phyloP scores from a whole-genome alignment of 2,888 invertebrate species.

The Tachina grossa region DNA sequence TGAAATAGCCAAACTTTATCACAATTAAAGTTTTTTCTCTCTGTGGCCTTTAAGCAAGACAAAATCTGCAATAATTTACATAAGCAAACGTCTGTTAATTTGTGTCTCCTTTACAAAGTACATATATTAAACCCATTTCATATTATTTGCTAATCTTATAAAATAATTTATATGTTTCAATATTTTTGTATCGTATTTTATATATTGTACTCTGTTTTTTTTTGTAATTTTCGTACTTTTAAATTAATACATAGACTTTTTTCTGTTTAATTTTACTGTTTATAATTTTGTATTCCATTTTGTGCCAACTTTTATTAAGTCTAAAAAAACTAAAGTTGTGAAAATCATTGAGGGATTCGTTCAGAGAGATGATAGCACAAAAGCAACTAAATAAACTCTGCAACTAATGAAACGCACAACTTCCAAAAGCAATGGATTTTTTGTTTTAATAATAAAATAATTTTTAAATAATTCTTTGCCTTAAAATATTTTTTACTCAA shows the following conservation, averaged over 20 bases:
- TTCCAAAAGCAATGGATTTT: not conserved
- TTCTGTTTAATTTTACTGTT: conserved; percentile 25
- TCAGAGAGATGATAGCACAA: not conserved
- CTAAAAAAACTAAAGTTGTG: not conserved
- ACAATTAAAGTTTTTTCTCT: not conserved
- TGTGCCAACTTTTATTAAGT: conserved; percentile 63
- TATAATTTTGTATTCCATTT: conserved; percentile 60
- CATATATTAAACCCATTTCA: conserved; percentile 14
- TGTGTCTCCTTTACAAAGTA: conserved; percentile 6
- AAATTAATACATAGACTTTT: conserved; percentile 18
- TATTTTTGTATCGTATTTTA: conserved; percentile 44
- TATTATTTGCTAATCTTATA: conserved; percentile 45
- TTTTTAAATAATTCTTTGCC: conserved; percentile 23
- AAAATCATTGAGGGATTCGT: not conserved
- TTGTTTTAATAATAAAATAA: not conserved
- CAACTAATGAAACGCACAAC: not conserved
- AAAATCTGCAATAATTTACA: conserved; percentile 27
- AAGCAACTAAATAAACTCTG: not conserved
- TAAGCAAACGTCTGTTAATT: conserved; percentile 17
- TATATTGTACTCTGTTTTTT: conserved; percentile 3
- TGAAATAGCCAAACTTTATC: not conserved
- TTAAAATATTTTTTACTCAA: conserved; percentile 18
- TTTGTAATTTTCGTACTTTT: conserved; percentile 37
- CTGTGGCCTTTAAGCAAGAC: not conserved
- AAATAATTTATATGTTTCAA: conserved; percentile 13